Evolutionary conservation across 2,113 vertebrate genomes (phyloP).

Genomic region (Abramis brama): DNA sequence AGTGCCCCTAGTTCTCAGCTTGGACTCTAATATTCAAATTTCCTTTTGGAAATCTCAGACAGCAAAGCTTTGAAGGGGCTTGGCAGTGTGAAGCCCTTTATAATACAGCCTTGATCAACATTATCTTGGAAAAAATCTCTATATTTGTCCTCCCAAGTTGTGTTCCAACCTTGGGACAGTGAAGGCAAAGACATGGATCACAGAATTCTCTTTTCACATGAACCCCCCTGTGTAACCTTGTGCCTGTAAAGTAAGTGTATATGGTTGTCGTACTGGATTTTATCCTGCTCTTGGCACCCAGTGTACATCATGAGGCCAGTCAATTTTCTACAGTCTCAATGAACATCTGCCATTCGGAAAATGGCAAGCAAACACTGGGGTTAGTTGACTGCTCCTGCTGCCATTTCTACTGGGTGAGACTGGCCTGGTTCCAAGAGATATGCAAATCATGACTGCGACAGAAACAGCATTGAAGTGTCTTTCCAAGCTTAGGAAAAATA

Average conservation of each 20-base stretch:
- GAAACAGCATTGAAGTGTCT: background rate
- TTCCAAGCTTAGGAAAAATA: background rate
- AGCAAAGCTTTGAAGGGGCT: background rate
- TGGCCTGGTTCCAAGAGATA: constrained; percentile 20
- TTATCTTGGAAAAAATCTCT: background rate
- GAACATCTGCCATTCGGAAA: constrained; percentile 25
- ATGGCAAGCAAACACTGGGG: constrained; percentile 13
- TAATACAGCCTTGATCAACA: background rate
- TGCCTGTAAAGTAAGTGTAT: background rate
- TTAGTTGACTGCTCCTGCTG: background rate
- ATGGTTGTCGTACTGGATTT: background rate
- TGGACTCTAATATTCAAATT: background rate
- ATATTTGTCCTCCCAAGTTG: background rate
- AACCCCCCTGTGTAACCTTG: background rate
- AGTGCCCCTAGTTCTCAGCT: background rate
- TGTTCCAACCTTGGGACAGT: background rate
- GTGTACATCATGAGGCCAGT: background rate
- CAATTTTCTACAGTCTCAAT: background rate
- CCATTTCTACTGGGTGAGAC: background rate
- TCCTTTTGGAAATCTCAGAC: background rate
- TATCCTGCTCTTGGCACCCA: background rate
- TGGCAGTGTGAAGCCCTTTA: background rate
- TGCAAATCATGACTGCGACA: constrained; percentile 25
- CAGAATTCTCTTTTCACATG: background rate
- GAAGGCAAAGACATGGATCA: background rate